Evolutionary conservation across 2,113 vertebrate genomes (phyloP).

Genomic region (Heterotilapia buettikoferi): DNA sequence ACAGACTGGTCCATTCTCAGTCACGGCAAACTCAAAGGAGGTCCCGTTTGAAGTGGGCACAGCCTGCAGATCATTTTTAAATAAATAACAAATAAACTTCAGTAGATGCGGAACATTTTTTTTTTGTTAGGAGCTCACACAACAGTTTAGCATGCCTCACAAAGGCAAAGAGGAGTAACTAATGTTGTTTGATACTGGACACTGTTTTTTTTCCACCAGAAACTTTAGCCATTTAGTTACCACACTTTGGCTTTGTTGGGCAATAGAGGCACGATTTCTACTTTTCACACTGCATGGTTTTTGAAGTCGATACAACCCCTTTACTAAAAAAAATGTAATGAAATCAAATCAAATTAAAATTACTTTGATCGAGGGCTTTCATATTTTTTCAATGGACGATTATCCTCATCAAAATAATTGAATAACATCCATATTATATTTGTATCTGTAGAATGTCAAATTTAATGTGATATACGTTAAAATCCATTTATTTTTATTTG

Average conservation of each 20-base stretch:
- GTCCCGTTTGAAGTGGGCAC: conserved; percentile 86
- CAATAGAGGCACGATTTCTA: neutral
- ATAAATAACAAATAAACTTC: neutral
- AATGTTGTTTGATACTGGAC: neutral
- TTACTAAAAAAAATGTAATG: neutral
- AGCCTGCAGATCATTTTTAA: conserved; percentile 63
- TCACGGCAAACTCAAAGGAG: conserved; percentile 82
- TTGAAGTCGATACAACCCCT: neutral
- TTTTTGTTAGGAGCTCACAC: neutral
- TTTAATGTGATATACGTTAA: neutral
- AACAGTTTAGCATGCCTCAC: neutral
- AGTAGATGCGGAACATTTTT: neutral
- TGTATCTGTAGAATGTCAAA: neutral
- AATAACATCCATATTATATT: neutral
- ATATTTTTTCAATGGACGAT: neutral
- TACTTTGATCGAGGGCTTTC: neutral
- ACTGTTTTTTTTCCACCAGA: neutral
- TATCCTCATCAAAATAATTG: neutral
- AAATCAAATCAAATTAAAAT: neutral
- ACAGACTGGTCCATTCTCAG: conserved; percentile 86
- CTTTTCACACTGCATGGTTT: conserved; percentile 45
- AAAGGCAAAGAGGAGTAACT: conserved; percentile 14
- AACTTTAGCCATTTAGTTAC: neutral
- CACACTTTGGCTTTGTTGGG: conserved; percentile 12
- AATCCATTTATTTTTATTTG: neutral